Evolutionary conservation across 64 coral and sea anemone genomes (phyloP).

Genomic region (Montipora capricornis): DNA sequence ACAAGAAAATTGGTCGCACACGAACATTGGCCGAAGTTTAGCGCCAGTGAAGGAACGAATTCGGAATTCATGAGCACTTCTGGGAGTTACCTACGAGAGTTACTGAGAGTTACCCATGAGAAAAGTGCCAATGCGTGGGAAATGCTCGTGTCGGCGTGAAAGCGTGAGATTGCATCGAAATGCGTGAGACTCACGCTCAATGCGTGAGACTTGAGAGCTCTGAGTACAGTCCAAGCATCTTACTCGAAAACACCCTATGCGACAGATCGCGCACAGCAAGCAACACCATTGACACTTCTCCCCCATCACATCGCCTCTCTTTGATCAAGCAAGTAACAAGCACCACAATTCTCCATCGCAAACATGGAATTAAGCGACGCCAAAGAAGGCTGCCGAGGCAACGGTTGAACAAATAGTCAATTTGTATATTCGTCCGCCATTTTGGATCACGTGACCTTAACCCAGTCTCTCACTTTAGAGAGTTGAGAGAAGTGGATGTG

Average conservation of each 20-base stretch:
- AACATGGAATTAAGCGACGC: not conserved
- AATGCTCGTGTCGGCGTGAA: too few species aligned
- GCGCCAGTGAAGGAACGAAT: too few species aligned
- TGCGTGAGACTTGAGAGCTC: too few species aligned
- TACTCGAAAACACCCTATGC: conserved; percentile 96
- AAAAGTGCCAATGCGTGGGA: too few species aligned
- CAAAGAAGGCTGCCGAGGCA: not conserved
- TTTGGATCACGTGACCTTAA: conserved; percentile 75
- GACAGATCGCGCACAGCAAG: conserved; percentile 76
- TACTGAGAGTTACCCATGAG: too few species aligned
- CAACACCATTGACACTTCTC: conserved; percentile 88
- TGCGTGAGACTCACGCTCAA: too few species aligned
- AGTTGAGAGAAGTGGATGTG: conserved; percentile 16
- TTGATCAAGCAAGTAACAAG: not conserved
- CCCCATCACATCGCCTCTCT: conserved; percentile 46
- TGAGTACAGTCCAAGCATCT: not conserved
- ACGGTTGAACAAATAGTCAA: not conserved
- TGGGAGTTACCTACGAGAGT: too few species aligned
- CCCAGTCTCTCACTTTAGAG: conserved; percentile 50
- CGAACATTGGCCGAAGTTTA: too few species aligned
- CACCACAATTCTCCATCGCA: not conserved
- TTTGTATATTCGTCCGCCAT: conserved; percentile 62
- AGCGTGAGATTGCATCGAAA: too few species aligned
- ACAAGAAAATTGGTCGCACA: too few species aligned
- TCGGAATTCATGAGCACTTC: too few species aligned